Percentiles rank a stretch among this genome's conserved stretches.
phyloP scores from a whole-genome alignment of 1,140 invertebrate genomes.

The Ruditapes philippinarum region DNA sequence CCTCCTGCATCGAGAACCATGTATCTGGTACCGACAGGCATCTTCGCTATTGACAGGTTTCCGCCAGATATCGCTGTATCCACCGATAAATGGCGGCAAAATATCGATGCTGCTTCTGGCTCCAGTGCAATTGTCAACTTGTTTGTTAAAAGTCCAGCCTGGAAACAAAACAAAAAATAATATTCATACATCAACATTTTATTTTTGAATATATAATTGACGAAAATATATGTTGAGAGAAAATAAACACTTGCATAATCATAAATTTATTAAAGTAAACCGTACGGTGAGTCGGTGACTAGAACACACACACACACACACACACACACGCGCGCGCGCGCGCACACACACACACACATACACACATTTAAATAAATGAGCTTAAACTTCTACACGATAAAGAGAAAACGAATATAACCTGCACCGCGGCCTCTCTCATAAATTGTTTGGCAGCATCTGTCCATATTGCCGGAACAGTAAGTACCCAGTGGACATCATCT shows the following conservation, averaged over 20 bases:
- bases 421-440: slow-evolving; percentile 8
- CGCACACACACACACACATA: too few species aligned
- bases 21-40: neutral
- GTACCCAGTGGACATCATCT: slow-evolving; percentile 26
- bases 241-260: too few species aligned
- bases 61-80: neutral
- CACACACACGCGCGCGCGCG: neutral
- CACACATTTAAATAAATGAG: neutral
- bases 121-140: slow-evolving; percentile 39
- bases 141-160: slow-evolving; percentile 34
- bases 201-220: too few species aligned
- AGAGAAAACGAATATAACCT: neutral
- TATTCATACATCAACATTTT: too few species aligned
- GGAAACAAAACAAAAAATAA: too few species aligned
- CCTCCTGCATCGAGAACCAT: slow-evolving; percentile 34
- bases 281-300: too few species aligned
- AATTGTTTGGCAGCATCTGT: slow-evolving; percentile 32
- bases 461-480: slow-evolving; percentile 49
- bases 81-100: slow-evolving; percentile 14
- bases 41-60: neutral
- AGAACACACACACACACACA: neutral
- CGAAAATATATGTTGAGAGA: too few species aligned
- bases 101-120: slow-evolving; percentile 46
- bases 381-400: neutral
- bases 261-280: too few species aligned